Base-by-base conservation (phyloP, 2,888 invertebrate species). In the Synergus umbraculus region DNA sequence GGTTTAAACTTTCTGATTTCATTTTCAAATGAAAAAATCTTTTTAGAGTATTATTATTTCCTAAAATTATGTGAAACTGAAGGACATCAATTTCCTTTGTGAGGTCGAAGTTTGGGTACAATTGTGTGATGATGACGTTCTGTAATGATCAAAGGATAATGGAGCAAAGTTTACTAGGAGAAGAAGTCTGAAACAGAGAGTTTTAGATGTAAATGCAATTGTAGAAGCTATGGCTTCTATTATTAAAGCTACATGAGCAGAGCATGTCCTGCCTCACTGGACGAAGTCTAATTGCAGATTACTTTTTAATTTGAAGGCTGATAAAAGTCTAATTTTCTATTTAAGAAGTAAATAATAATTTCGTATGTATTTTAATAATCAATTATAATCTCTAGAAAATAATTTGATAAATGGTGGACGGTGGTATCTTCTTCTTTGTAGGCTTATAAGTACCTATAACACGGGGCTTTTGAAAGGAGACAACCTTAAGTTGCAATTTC, bases 131-230 rank as follows among this genome's bases (percentile, higher is more conserved):
- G 49, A 13, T 49, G 13, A 8, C 9, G 9, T 13, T 12, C 49
- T 49, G 49, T 4, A 49, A 43, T n/a, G n/a, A 18, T 43, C 66
- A 66, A 66, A 66, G 43, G 43, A 67, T 67, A 22, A 67, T 67
- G n/a, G 18, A 22, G 22, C 18, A 46, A 43, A 46, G 13, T 29
- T 29, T 7, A 67, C 22, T 13, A 44, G 44, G 8, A 67, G 67
- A 46, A 67, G 46, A 46, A 18, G 22, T 67, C 18, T 46, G 44
- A 13, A 69, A 44, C 22, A 13, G 22, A 67, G 18, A 67, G 15
- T 29, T 69, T 49, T 29, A 15, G 9, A 69, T 69, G 67, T 49
- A 49, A 49, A 69, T 69, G 15, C 46, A 69, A 44, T 60, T 8
- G 18, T 22, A 67, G 44, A 10, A 46, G 12, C 22, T 4, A 46